Conservation (phyloP, 1,140 invertebrate species). For the Drosophila ogumai region DNA sequence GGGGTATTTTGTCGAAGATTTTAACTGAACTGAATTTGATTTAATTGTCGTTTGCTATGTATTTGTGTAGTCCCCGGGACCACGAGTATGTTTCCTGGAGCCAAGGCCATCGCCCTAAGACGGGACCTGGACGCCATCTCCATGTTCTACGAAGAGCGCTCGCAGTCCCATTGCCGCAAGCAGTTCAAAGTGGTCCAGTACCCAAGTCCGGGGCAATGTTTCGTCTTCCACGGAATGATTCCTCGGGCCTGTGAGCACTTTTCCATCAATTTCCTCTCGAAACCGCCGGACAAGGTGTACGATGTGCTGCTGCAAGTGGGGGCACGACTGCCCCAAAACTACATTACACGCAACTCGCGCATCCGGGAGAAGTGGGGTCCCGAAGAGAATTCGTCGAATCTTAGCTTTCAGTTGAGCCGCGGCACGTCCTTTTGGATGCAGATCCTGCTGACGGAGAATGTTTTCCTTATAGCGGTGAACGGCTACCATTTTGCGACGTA, state of each 20-base stretch:
- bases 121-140: slow-evolving; percentile 53
- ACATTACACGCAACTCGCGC: slow-evolving; percentile 90
- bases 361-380: slow-evolving; percentile 87
- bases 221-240: slow-evolving; percentile 66
- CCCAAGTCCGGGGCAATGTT: slow-evolving; percentile 51
- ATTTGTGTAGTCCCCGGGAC: background rate
- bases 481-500: slow-evolving; percentile 89
- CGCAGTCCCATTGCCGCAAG: slow-evolving; percentile 25
- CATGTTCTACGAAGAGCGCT: slow-evolving; percentile 61
- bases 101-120: slow-evolving; percentile 37
- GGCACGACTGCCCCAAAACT: slow-evolving; percentile 88
- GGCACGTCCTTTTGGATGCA: slow-evolving; percentile 84
- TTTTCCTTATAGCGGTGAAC: slow-evolving; percentile 88
- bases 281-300: background rate
- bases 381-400: slow-evolving; percentile 87
- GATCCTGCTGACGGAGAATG: slow-evolving; percentile 79
- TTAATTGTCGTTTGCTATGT: background rate
- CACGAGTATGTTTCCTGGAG: slow-evolving; percentile 56
- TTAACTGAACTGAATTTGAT: slow-evolving; percentile 1
- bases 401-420: slow-evolving; percentile 72
- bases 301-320: slow-evolving; percentile 92
- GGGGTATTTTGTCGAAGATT: slow-evolving; percentile 1
- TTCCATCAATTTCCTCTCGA: slow-evolving; percentile 48
- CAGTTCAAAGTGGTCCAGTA: slow-evolving; percentile 23
- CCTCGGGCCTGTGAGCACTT: slow-evolving; percentile 60